Evolutionary conservation across 1,140 invertebrate species (phyloP).

Genomic region (Stratiolaelaps scimitus): DNA sequence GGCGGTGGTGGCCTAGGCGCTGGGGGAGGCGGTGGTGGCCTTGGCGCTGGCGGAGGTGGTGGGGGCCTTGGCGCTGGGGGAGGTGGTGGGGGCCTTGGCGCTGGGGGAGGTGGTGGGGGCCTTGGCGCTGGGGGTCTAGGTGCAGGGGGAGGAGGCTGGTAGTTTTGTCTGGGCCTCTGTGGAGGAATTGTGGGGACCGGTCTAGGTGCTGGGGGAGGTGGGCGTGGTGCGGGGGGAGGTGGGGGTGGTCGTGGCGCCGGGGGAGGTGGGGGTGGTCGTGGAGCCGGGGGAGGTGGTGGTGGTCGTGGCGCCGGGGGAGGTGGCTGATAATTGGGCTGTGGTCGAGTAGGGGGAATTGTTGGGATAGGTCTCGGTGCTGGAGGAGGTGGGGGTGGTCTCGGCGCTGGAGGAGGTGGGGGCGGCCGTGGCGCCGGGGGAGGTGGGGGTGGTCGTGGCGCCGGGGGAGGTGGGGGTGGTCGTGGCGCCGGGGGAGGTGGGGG

Average conservation of each 20-base stretch:
- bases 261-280: not conserved
- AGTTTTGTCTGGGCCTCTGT: not conserved
- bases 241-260: not conserved
- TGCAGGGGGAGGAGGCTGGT: not conserved
- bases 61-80: not conserved
- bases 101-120: not conserved
- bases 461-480: not conserved
- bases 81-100: not conserved
- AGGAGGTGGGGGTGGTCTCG: not conserved
- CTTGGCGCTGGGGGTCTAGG: not conserved
- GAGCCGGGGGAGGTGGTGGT: not conserved
- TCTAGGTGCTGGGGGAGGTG: not conserved
- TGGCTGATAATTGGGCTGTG: not conserved
- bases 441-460: too few relatives aligned
- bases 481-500: not conserved
- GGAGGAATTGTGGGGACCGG: not conserved
- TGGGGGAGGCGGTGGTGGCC: not conserved
- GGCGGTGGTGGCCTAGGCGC: constrained; percentile 2
- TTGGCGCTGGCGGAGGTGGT: too few relatives aligned
- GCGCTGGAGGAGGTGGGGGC: too few relatives aligned
- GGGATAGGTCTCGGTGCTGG: not conserved
- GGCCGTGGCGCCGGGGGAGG: too few relatives aligned
- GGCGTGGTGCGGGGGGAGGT: not conserved
- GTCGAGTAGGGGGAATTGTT: not conserved
- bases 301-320: not conserved